Evolutionary conservation across 2,888 invertebrate genomes (phyloP).

Genomic region (Nymphalis polychloros): DNA sequence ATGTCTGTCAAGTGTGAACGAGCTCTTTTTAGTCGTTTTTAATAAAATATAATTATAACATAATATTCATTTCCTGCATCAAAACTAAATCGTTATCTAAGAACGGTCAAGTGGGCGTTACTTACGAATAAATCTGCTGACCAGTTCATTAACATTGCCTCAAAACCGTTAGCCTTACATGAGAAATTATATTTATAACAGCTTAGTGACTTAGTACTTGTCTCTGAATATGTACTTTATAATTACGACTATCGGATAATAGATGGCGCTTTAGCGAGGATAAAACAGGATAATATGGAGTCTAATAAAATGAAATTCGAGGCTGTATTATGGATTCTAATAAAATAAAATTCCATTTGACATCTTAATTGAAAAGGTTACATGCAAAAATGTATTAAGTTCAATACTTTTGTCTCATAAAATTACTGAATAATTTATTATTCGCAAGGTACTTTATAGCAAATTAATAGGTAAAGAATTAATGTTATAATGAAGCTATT

Average conservation of each 20-base stretch:
- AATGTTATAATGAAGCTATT: not conserved
- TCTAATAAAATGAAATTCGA: too few species aligned
- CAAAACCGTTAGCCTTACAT: constrained; percentile 26
- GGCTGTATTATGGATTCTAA: too few species aligned
- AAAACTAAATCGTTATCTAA: constrained; percentile 11
- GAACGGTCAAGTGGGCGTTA: constrained; percentile 21
- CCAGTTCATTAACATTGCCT: constrained; percentile 36
- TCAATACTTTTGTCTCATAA: not conserved
- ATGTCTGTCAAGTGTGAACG: too few species aligned
- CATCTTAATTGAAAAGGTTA: too few species aligned
- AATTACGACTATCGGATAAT: constrained; percentile 4
- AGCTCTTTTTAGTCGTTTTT: too few species aligned
- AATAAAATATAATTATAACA: too few species aligned
- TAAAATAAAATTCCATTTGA: too few species aligned
- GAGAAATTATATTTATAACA: constrained; percentile 12
- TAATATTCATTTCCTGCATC: not conserved
- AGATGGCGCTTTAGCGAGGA: constrained; percentile 13
- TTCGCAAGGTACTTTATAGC: too few species aligned
- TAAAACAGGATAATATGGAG: too few species aligned
- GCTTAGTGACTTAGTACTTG: not conserved
- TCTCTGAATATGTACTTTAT: constrained; percentile 1
- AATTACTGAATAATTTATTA: too few species aligned
- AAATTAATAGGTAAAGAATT: not conserved
- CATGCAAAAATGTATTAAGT: too few species aligned
- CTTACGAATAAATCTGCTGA: constrained; percentile 29